Percentiles rank a stretch among this genome's conserved stretches.
Conservation (phyloP, 1,140 invertebrate species). For the Pygmarrhopalites habei region DNA sequence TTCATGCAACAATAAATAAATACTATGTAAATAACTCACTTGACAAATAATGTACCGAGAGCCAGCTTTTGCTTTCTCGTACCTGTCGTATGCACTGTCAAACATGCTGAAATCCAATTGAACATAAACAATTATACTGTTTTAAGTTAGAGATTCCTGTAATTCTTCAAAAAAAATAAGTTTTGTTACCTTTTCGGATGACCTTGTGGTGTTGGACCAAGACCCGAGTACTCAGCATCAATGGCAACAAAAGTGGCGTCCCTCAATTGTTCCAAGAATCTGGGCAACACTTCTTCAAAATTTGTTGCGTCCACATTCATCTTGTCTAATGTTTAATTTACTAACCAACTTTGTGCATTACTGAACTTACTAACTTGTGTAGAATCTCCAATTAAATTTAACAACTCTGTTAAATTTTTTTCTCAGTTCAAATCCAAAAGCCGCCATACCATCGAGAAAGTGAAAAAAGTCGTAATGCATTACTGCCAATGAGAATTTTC, state of each 20-base stretch:
- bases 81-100: slow-evolving; percentile 56
- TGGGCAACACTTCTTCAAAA: slow-evolving; percentile 47
- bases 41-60: slow-evolving; percentile 50
- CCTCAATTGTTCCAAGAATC: slow-evolving; percentile 48
- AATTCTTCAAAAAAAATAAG: too few species aligned
- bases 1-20: too few species aligned
- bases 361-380: too few species aligned
- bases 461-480: too few species aligned
- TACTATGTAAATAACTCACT: slow-evolving; percentile 4
- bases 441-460: too few species aligned
- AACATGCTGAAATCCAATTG: slow-evolving; percentile 55
- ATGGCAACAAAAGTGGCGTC: slow-evolving; percentile 54
- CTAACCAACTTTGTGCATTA: too few species aligned
- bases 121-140: slow-evolving; percentile 4
- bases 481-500: too few species aligned
- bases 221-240: slow-evolving; percentile 60
- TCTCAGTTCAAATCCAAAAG: too few species aligned
- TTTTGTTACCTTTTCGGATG: slow-evolving; percentile 47
- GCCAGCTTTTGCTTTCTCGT: slow-evolving; percentile 52
- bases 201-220: slow-evolving; percentile 46
- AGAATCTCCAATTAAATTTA: too few species aligned
- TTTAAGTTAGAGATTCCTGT: not conserved
- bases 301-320: slow-evolving; percentile 42
- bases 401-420: too few species aligned
- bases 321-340: not conserved